phyloP scores from a whole-genome alignment of 2,888 invertebrate genomes.

The Tiphia femorata region DNA sequence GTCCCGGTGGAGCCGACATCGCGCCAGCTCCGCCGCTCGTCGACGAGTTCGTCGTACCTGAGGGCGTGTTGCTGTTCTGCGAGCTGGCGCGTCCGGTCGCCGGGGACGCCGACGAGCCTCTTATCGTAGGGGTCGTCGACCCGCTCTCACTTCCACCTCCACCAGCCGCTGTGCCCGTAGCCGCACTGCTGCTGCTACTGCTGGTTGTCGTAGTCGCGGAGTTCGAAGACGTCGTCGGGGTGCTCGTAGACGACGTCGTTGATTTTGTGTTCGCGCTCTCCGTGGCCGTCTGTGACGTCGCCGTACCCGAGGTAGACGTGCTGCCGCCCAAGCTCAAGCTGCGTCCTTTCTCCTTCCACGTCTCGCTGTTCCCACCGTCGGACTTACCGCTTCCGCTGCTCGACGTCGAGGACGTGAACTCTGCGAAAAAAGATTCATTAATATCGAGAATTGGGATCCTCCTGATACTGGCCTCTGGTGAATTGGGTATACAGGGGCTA shows the following conservation, averaged over 20 bases:
- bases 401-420: conserved; percentile 40
- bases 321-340: conserved; percentile 26
- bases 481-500: too few species aligned
- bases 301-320: conserved; percentile 51
- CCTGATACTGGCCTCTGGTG: too few species aligned
- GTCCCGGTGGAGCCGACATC: conserved; percentile 70
- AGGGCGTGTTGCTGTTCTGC: conserved; percentile 15
- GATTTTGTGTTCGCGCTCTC: conserved; percentile 20
- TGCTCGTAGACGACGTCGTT: conserved; percentile 2
- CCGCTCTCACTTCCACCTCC: too few species aligned
- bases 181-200: too few species aligned
- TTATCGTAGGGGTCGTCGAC: conserved; percentile 42
- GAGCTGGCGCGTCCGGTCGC: conserved; percentile 15
- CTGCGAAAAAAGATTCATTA: conserved; percentile 44
- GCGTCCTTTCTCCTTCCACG: conserved; percentile 56
- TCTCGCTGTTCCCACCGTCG: conserved; percentile 40
- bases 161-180: conserved; percentile 8
- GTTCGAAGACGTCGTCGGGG: conserved; percentile 2
- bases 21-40: conserved; percentile 38
- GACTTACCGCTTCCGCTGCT: conserved; percentile 44
- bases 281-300: conserved; percentile 55
- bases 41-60: conserved; percentile 29
- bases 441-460: too few species aligned
- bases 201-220: conserved; percentile 21
- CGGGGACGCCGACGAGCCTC: conserved; percentile 40